A percentile compares a stretch with the other conserved stretches of the same genome.
phyloP scores from a whole-genome alignment of 2,797 vertebrate genomes.

The Sparus aurata region DNA sequence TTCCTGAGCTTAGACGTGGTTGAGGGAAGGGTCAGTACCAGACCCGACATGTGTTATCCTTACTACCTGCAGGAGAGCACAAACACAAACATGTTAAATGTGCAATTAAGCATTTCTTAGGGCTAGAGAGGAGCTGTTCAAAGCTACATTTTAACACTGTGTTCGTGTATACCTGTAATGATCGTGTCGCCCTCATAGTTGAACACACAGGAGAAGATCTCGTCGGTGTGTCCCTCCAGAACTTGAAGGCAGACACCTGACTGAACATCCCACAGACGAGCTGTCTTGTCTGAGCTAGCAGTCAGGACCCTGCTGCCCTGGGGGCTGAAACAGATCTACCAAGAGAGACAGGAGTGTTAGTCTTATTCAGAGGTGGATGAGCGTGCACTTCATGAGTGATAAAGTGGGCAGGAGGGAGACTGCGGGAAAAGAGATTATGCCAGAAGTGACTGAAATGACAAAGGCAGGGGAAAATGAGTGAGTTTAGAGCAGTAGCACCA shows the following conservation, averaged over 20 bases:
- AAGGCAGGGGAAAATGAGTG: background rate
- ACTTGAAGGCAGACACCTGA: slow-evolving; percentile 92
- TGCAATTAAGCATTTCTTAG: slow-evolving; percentile 51
- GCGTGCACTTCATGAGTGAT: background rate
- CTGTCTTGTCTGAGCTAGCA: slow-evolving; percentile 93
- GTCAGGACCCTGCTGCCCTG: slow-evolving; percentile 92
- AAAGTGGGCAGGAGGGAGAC: slow-evolving; percentile 28
- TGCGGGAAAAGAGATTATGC: slow-evolving; percentile 43
- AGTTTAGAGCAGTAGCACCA: slow-evolving; percentile 23
- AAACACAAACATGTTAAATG: slow-evolving; percentile 57
- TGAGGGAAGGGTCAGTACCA: slow-evolving; percentile 86
- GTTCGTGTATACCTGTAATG: slow-evolving; percentile 90
- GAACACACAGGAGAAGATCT: slow-evolving; percentile 96
- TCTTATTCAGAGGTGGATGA: slow-evolving; percentile 14
- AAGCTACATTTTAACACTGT: slow-evolving; percentile 18
- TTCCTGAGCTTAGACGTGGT: slow-evolving; percentile 2
- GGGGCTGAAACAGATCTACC: slow-evolving; percentile 95
- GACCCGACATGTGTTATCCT: slow-evolving; percentile 96
- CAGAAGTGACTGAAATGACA: slow-evolving; percentile 26
- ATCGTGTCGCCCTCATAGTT: slow-evolving; percentile 95
- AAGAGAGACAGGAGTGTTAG: slow-evolving; percentile 32
- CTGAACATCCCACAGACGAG: slow-evolving; percentile 92
- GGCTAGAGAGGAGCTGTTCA: slow-evolving; percentile 20
- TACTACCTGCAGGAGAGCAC: slow-evolving; percentile 88
- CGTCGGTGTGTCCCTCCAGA: slow-evolving; percentile 92